Conservation (phyloP, 2,113 vertebrate genomes). For the Symphodus melops region DNA sequence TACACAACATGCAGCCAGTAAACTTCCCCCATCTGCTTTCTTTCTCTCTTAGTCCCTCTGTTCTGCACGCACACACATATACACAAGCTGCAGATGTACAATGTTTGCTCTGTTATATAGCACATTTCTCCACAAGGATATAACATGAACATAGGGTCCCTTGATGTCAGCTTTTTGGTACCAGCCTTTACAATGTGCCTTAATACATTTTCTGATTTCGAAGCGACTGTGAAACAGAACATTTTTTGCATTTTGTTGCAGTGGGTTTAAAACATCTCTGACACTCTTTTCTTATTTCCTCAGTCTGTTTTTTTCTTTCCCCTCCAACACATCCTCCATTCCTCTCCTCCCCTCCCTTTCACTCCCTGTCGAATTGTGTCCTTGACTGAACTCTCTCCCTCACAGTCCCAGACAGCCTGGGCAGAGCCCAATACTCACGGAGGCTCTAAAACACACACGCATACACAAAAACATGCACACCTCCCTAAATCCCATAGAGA, state of each 20-base stretch:
- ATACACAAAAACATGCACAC: conserved; percentile 30
- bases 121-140: conserved; percentile 42
- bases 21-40: conserved; percentile 75
- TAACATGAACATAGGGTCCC: conserved; percentile 20
- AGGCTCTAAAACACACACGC: conserved; percentile 47
- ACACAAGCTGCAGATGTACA: conserved; percentile 61
- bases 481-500: conserved; percentile 62
- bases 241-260: conserved; percentile 61
- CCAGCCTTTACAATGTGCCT: conserved; percentile 22
- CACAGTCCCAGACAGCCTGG: conserved; percentile 69
- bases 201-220: conserved; percentile 61
- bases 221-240: conserved; percentile 36
- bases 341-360: conserved; percentile 70
- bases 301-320: conserved; percentile 68
- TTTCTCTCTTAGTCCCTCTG: conserved; percentile 34
- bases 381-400: conserved; percentile 75
- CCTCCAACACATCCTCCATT: conserved; percentile 60
- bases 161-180: conserved; percentile 22
- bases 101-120: conserved; percentile 50
- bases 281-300: conserved; percentile 68
- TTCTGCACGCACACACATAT: conserved; percentile 30
- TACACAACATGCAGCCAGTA: conserved; percentile 74
- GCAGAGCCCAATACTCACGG: conserved; percentile 59
- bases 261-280: conserved; percentile 49
- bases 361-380: conserved; percentile 76